Percentiles rank a stretch among this genome's conserved stretches.
These are phyloP conservation scores for Austrolebias charrua DNA, from an alignment of 2,797 vertebrate species.

Conservation along the genomic window DNA sequence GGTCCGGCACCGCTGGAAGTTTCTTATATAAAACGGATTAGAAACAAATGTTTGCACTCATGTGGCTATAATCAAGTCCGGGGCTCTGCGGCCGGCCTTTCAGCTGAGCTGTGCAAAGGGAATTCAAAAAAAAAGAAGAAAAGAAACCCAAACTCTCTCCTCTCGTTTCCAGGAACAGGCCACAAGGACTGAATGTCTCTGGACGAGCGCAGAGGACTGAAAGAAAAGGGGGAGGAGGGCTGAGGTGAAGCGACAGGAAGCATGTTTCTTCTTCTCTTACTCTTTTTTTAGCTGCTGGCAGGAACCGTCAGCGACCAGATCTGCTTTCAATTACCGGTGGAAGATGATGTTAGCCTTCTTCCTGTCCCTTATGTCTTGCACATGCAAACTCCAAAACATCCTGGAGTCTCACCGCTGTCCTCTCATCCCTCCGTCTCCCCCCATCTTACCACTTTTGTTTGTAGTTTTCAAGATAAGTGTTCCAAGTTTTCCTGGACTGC, in stretches of 20 bases:
- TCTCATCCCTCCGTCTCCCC: slow-evolving; percentile 40
- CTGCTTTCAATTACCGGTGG: slow-evolving; percentile 81
- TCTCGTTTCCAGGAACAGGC: slow-evolving; percentile 74
- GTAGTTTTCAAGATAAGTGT: too few species aligned
- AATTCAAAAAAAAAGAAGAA: slow-evolving; percentile 38
- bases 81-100: slow-evolving; percentile 69
- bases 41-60: slow-evolving; percentile 82
- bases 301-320: slow-evolving; percentile 68
- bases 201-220: slow-evolving; percentile 64
- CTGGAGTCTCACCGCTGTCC: slow-evolving; percentile 71
- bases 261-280: slow-evolving; percentile 57
- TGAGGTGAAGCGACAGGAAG: slow-evolving; percentile 49
- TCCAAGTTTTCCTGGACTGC: too few species aligned
- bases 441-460: neutral
- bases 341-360: slow-evolving; percentile 80
- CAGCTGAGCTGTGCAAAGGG: slow-evolving; percentile 65
- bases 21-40: slow-evolving; percentile 81
- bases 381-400: slow-evolving; percentile 80
- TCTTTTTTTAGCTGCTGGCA: slow-evolving; percentile 62
- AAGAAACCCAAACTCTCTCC: slow-evolving; percentile 47
- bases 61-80: slow-evolving; percentile 80
- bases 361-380: slow-evolving; percentile 80
- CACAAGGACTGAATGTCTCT: slow-evolving; percentile 67
- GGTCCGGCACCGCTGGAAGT: slow-evolving; percentile 75
- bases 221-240: slow-evolving; percentile 28